A percentile compares a stretch with the other conserved stretches of the same genome.
Conservation (phyloP, 2,113 vertebrate species). For the Pelvicachromis taeniatus region DNA sequence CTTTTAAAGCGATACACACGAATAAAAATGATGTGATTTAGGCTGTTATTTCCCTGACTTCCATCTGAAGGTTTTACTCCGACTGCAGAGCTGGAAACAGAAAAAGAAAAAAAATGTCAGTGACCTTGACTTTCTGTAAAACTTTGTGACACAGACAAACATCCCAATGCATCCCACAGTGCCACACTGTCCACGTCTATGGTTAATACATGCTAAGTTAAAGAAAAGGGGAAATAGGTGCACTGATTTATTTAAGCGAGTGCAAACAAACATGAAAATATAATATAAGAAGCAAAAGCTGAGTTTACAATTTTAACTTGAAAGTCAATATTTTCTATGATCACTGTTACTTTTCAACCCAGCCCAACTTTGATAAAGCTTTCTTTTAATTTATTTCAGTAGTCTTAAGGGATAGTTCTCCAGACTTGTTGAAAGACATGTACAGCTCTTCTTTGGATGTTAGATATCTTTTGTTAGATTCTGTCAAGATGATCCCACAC, state of each 20-base stretch:
- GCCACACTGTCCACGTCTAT: not conserved
- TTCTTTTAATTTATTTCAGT: not conserved
- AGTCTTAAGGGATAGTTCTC: not conserved
- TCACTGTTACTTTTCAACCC: not conserved
- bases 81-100: not conserved
- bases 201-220: not conserved
- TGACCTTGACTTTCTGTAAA: slow-evolving; percentile 7
- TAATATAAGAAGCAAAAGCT: not conserved
- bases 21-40: slow-evolving; percentile 11
- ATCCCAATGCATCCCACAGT: not conserved
- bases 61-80: not conserved
- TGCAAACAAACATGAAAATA: not conserved
- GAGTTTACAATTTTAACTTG: not conserved
- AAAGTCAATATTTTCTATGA: not conserved
- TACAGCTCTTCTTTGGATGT: not conserved
- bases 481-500: too few species aligned
- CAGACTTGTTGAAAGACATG: not conserved
- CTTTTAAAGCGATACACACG: not conserved
- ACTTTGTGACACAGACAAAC: not conserved
- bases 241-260: not conserved
- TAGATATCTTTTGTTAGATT: too few species aligned
- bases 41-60: not conserved
- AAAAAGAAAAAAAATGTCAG: not conserved
- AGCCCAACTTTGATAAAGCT: not conserved
- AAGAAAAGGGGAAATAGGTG: not conserved